phyloP scores from a whole-genome alignment of 2,113 vertebrate species.

The Neogobius melanostomus region DNA sequence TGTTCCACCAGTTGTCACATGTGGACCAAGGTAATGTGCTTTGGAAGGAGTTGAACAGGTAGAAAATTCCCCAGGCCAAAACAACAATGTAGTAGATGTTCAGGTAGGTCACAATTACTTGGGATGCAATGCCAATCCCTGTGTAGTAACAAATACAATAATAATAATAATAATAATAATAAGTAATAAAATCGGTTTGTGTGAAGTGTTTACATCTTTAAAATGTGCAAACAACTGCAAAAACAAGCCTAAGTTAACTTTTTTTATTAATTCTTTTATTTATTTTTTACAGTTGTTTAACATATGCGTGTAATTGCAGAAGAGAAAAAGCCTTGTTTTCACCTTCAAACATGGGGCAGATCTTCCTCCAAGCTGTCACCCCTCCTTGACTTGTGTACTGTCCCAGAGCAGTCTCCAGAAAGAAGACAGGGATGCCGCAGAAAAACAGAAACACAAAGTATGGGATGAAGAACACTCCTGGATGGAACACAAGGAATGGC shows the following conservation, averaged over 20 bases:
- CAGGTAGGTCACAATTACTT: slow-evolving; percentile 84
- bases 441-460: slow-evolving; percentile 90
- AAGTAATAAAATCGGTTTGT: too few relatives aligned
- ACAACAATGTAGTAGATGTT: slow-evolving; percentile 92
- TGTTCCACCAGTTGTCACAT: slow-evolving; percentile 90
- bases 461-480: slow-evolving; percentile 92
- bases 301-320: background rate
- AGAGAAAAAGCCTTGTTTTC: slow-evolving; percentile 18
- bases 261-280: too few relatives aligned
- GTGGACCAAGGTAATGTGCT: slow-evolving; percentile 85
- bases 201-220: background rate
- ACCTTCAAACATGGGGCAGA: slow-evolving; percentile 94
- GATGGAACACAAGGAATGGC: background rate
- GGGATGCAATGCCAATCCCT: slow-evolving; percentile 89
- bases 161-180: background rate
- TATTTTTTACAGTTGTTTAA: background rate
- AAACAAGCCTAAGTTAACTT: background rate
- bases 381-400: slow-evolving; percentile 92
- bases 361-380: slow-evolving; percentile 91
- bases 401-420: slow-evolving; percentile 89
- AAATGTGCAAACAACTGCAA: background rate
- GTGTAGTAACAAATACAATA: slow-evolving; percentile 47
- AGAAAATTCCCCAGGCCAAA: slow-evolving; percentile 89
- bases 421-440: slow-evolving; percentile 88
- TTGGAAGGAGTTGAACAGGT: slow-evolving; percentile 86